phyloP scores from a whole-genome alignment of 2,888 invertebrate species.

The Synanthedon tipuliformis region DNA sequence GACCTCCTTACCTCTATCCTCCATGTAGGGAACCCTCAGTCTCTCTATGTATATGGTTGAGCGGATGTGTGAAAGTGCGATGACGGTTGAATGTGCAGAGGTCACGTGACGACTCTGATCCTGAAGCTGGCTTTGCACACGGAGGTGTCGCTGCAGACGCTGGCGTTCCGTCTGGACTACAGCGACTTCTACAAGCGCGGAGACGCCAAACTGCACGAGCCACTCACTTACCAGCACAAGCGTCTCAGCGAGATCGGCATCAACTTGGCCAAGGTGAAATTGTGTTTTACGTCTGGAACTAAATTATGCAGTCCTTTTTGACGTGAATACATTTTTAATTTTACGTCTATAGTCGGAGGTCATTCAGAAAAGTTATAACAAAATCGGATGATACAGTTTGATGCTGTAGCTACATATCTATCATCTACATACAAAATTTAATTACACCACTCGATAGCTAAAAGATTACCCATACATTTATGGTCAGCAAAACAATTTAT shows the following conservation, averaged over 20 bases:
- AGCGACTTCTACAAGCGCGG: conserved; percentile 93
- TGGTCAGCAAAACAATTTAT: too few species aligned
- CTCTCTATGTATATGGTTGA: background rate
- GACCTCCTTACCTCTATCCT: too few species aligned
- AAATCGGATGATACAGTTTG: too few species aligned
- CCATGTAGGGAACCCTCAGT: too few species aligned
- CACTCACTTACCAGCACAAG: conserved; percentile 74
- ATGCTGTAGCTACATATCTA: too few species aligned
- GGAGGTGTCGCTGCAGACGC: conserved; percentile 88
- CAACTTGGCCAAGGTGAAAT: conserved; percentile 39
- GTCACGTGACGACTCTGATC: conserved; percentile 88
- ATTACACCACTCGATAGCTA: too few species aligned
- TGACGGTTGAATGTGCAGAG: conserved; percentile 70
- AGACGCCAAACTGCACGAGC: conserved; percentile 80
- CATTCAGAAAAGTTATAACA: too few species aligned
- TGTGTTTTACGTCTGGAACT: background rate
- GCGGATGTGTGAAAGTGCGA: background rate
- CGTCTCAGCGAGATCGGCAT: conserved; percentile 69
- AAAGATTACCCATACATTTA: too few species aligned
- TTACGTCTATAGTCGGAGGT: too few species aligned
- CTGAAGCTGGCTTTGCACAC: conserved; percentile 84
- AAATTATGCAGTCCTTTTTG: too few species aligned
- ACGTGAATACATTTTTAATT: too few species aligned
- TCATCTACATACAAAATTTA: too few species aligned
- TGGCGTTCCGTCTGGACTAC: conserved; percentile 93